Conservation (phyloP, 2,113 vertebrate genomes). For the Elaphurus davidianus region DNA sequence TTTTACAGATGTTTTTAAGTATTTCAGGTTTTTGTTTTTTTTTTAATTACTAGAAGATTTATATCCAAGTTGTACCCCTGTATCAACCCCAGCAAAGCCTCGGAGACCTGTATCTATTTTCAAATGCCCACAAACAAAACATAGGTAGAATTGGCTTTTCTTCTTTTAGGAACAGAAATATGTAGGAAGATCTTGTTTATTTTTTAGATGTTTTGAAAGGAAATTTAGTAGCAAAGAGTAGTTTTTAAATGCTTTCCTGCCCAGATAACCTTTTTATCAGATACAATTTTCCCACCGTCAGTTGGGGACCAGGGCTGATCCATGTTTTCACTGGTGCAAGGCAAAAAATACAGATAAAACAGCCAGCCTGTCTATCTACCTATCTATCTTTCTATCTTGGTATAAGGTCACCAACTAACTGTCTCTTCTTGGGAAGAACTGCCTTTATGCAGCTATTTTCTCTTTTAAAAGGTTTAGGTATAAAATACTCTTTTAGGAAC, state of each 20-base stretch:
- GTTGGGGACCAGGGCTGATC: background rate
- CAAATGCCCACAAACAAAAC: background rate
- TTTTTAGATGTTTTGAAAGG: conserved; percentile 31
- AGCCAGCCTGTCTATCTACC: background rate
- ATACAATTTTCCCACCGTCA: background rate
- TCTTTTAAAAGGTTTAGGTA: background rate
- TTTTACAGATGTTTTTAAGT: conserved; percentile 19
- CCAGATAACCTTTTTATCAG: background rate
- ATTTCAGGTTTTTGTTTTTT: background rate
- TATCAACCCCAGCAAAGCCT: background rate
- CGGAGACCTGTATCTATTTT: background rate
- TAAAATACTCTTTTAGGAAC: background rate
- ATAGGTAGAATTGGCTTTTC: background rate
- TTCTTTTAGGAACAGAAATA: conserved; percentile 14
- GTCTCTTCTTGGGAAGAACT: background rate
- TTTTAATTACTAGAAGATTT: background rate
- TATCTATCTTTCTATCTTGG: background rate
- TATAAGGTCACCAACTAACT: background rate
- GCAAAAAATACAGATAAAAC: background rate
- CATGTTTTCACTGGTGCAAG: background rate
- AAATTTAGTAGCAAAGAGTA: background rate
- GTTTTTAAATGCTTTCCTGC: background rate
- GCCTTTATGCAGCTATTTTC: background rate
- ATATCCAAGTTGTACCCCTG: background rate
- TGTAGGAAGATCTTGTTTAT: background rate